Percentiles rank a stretch among this genome's conserved stretches.
These are phyloP conservation scores for Drosophila pachea DNA, from an alignment of 1,140 invertebrate genomes.

Conservation along the genomic window DNA sequence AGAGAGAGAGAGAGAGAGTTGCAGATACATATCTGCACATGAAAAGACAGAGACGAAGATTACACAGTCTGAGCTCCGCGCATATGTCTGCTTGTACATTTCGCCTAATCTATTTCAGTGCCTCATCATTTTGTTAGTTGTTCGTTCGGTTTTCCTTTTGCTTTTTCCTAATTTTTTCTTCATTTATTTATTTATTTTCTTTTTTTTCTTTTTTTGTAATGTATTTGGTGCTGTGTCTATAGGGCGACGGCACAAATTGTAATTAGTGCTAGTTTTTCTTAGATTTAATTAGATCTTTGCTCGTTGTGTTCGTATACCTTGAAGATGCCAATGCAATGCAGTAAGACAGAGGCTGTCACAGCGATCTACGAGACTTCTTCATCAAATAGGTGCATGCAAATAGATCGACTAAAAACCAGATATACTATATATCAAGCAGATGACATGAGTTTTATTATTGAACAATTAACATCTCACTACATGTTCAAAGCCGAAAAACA, in stretches of 20 bases:
- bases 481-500: too few species aligned
- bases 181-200: slow-evolving; percentile 6
- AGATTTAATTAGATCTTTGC: slow-evolving; percentile 65
- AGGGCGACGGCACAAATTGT: slow-evolving; percentile 67
- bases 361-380: slow-evolving; percentile 1
- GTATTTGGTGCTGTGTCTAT: slow-evolving; percentile 53
- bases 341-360: slow-evolving; percentile 38
- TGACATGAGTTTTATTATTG: too few species aligned
- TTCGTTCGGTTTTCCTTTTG: slow-evolving; percentile 3
- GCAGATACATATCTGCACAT: slow-evolving; percentile 23
- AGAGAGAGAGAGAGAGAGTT: slow-evolving; percentile 34
- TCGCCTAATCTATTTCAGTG: slow-evolving; percentile 71
- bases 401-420: neutral
- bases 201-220: slow-evolving; percentile 40
- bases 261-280: slow-evolving; percentile 68
- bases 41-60: slow-evolving; percentile 36
- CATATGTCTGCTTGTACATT: slow-evolving; percentile 51
- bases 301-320: slow-evolving; percentile 63
- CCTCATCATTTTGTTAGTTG: slow-evolving; percentile 40
- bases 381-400: slow-evolving; percentile 9
- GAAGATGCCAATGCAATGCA: slow-evolving; percentile 51
- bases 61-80: slow-evolving; percentile 31
- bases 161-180: neutral
- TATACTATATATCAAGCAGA: neutral
- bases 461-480: too few species aligned